Evolutionary conservation across 2,113 vertebrate genomes (phyloP), one percentile per base, ranked within the genome.

Genomic region (Cebus imitator): DNA sequence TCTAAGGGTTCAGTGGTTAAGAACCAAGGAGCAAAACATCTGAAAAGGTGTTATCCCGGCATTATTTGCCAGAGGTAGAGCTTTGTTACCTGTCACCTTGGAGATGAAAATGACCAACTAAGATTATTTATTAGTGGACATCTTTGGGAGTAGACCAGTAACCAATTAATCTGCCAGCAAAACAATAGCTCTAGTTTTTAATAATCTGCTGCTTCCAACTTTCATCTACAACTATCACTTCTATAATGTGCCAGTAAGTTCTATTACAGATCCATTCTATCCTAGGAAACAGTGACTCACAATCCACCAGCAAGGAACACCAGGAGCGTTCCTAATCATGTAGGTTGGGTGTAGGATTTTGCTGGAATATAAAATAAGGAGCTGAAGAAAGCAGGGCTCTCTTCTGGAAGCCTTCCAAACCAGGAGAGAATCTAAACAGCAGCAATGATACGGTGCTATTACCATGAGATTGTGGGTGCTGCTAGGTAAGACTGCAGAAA

Each of bases 201-300:
- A 72, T 18, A 32, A 23, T 13, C 40, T 16, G 20, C 9, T 3
- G 32, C 21, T 21, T n/a, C 35, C 25, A 52, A 37, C 40, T 45
- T 57, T 21, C 79, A 58, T 2, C 8, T 14, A 13, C 17, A 82
- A 64, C 48, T 16, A 14, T 17, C 27, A 25, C 32, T 58, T 70
- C 16, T 20, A 3, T 1, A 27, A 50, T 6, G 2, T 3, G 52
- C 0, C 8, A 52, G 27, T 43, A 64, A n/a, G 18, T n/a, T 32
- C n/a, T 45, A 13, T 3, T 20, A 55, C 13, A 70, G 23, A 73
- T 3, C 6, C 14, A 43, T 10, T 18, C 14, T 8, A 6, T 2
- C 11, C 68, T 18, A 64, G 87, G 86, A 82, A 66, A 84, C 4
- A 8, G 16, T 1, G 3, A 43, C 11, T 35, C 64, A 57, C 16